Base-by-base conservation (phyloP, 2,797 vertebrate species). In the Gymnodraco acuticeps region DNA sequence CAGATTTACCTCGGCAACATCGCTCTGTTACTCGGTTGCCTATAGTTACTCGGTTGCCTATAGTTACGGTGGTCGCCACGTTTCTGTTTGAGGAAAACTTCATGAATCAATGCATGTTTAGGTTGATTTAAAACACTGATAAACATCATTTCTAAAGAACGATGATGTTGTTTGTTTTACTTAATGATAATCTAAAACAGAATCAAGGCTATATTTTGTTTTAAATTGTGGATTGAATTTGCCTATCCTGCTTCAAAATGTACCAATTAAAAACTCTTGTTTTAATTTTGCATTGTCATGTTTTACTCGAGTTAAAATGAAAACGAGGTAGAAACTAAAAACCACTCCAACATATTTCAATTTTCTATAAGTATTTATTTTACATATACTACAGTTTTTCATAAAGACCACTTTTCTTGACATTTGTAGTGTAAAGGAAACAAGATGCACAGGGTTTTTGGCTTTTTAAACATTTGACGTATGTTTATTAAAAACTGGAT, bases 331-430 rank as follows among this genome's bases (percentile, higher is more conserved):
- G 51, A 69, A 48, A 54, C 23, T 15, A 14, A 17, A 38, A 17
- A 31, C 2, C n/a, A 62, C 12, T 67, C 23, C 6, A 6, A 38
- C 33, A 6, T 1, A 0, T 51, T 55, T 89, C 20, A 81, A 10
- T 88, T 92, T 93, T 92, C 77, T 89, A 92, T 12, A 93, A 90
- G 86, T 86, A 86, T 92, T 95, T 91, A 94, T 94, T 94, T 90
- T 94, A 93, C 93, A 94, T 93, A 92, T 91, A 91, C 89, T 91
- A 93, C 92, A 94, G 83, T 81, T 87, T 78, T 68, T 56, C 78
- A 90, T 90, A 92, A 91, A 91, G 87, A 91, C 86, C 77, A 87
- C 70, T 84, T 89, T 89, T 90, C 83, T 88, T 88, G 84, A 93
- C 86, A 90, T 85, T 88, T 88, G 83, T 90, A 87, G 88, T 87